Evolutionary conservation across 2,797 vertebrate species (phyloP).

Genomic region (Catostomus latipinnis): DNA sequence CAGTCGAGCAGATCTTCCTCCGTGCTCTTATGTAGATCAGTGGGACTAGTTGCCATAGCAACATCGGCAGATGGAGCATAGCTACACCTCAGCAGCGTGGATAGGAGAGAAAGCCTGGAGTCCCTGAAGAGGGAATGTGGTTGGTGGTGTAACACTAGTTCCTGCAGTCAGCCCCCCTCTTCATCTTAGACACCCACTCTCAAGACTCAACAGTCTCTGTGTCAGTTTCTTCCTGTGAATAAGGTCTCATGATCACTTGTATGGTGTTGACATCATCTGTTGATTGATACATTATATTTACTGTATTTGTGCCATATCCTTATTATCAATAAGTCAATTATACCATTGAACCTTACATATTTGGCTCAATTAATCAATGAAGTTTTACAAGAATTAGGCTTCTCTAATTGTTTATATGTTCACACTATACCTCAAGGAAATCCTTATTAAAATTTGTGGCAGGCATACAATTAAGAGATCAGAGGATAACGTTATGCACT

Average conservation of each 20-base stretch:
- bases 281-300: conserved; percentile 3
- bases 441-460: neutral
- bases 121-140: conserved; percentile 61
- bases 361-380: too few relatives aligned
- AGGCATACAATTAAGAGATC: conserved; percentile 6
- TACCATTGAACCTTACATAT: too few relatives aligned
- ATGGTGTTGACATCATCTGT: conserved; percentile 10
- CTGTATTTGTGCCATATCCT: neutral
- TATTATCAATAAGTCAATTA: too few relatives aligned
- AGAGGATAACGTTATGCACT: conserved; percentile 1
- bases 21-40: conserved; percentile 68
- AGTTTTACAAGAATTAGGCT: neutral
- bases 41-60: conserved; percentile 68
- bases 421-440: neutral
- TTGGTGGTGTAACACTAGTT: conserved; percentile 56
- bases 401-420: neutral
- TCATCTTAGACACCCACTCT: conserved; percentile 56
- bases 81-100: conserved; percentile 63
- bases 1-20: conserved; percentile 65
- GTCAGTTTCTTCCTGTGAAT: conserved; percentile 40
- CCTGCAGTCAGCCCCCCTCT: conserved; percentile 39
- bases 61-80: conserved; percentile 67
- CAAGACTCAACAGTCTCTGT: conserved; percentile 42
- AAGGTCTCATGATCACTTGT: conserved; percentile 37
- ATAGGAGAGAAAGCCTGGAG: conserved; percentile 58